Evolutionary conservation across 2,113 vertebrate species (phyloP).

Genomic region (Neodon shergylaensis): DNA sequence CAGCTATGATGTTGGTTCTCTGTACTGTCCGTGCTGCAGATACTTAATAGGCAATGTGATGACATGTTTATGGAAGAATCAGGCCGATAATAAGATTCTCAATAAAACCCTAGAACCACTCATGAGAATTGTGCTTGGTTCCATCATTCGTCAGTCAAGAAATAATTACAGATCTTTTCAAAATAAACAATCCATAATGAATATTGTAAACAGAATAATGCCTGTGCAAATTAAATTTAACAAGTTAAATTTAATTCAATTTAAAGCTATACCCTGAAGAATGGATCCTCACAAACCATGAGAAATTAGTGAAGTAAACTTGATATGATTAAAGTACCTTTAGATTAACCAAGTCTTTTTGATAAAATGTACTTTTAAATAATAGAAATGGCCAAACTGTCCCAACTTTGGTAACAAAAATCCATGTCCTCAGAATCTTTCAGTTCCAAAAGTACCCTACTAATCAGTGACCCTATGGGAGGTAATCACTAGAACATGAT

Average conservation of each 20-base stretch:
- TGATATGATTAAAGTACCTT: not conserved
- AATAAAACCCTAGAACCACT: slow-evolving; percentile 2
- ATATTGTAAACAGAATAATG: not conserved
- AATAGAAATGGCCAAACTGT: not conserved
- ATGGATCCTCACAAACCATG: not conserved
- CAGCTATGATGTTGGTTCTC: not conserved
- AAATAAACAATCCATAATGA: not conserved
- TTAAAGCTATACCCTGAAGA: not conserved
- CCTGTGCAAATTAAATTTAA: not conserved
- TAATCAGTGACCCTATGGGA: not conserved
- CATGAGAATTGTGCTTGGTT: not conserved
- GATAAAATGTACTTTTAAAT: not conserved
- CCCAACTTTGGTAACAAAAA: not conserved
- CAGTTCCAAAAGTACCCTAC: not conserved
- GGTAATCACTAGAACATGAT: not conserved
- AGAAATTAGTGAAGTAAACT: not conserved
- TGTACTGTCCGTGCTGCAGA: not conserved
- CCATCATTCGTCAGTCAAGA: not conserved
- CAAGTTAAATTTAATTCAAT: not conserved
- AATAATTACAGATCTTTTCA: not conserved
- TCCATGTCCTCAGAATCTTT: not conserved
- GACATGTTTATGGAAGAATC: not conserved
- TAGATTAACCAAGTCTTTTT: not conserved
- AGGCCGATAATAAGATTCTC: not conserved
- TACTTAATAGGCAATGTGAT: not conserved